Percentiles rank a stretch among this genome's conserved stretches.
Conservation (phyloP, 92 coral and sea anemone genomes). For the Porites cylindrica region DNA sequence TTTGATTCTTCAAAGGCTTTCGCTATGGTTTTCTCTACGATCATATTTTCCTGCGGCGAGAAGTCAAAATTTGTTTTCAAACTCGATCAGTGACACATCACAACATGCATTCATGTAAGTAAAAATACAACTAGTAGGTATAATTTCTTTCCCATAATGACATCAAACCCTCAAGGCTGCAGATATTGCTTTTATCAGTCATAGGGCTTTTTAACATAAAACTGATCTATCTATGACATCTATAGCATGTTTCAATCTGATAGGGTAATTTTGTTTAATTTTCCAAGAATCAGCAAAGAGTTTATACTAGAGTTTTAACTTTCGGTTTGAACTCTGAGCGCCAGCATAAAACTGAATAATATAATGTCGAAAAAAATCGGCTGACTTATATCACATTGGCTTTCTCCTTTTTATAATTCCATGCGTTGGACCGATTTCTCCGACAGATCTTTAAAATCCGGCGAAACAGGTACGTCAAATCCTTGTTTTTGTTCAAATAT, state of each 20-base stretch:
- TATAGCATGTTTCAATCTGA: too few species aligned
- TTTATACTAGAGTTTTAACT: too few species aligned
- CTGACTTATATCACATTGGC: background rate
- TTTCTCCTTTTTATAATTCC: background rate
- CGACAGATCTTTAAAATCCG: background rate
- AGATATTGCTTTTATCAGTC: background rate
- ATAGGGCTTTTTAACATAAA: too few species aligned
- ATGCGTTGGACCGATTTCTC: background rate
- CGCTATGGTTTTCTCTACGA: background rate
- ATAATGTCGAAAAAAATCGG: background rate
- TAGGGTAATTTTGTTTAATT: too few species aligned
- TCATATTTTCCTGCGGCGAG: background rate
- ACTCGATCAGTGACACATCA: background rate
- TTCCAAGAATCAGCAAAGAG: too few species aligned
- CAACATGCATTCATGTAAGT: constrained; percentile 6
- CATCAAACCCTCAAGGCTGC: background rate
- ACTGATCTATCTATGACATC: too few species aligned
- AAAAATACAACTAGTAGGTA: background rate
- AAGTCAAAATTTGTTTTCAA: background rate
- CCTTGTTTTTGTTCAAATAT: background rate
- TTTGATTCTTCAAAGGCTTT: background rate
- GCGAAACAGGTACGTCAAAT: background rate
- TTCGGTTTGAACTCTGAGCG: too few species aligned
- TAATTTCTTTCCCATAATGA: background rate
- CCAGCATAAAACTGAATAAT: background rate